phyloP scores from a whole-genome alignment of 2,797 vertebrate genomes.

The Geotrypetes seraphini region DNA sequence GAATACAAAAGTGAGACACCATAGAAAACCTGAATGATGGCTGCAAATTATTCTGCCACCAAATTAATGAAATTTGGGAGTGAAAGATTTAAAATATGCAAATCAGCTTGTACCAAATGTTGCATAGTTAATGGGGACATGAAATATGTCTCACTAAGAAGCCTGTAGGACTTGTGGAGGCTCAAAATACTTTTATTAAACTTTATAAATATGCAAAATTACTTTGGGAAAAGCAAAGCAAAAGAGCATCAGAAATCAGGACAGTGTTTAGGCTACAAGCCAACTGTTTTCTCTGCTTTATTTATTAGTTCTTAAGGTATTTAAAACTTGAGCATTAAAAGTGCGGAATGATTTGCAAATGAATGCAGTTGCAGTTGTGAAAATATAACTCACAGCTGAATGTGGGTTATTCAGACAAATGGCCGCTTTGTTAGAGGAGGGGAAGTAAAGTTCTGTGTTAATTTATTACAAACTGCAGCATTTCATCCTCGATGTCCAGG shows the following conservation, averaged over 20 bases:
- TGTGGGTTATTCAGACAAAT: slow-evolving; percentile 79
- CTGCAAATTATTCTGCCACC: slow-evolving; percentile 35
- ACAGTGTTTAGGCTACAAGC: slow-evolving; percentile 61
- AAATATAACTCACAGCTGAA: slow-evolving; percentile 87
- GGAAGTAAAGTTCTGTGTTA: slow-evolving; percentile 76
- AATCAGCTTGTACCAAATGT: slow-evolving; percentile 11
- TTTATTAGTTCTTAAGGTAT: slow-evolving; percentile 84
- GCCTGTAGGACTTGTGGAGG: too few species aligned
- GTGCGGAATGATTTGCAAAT: slow-evolving; percentile 87
- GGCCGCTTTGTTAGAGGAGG: slow-evolving; percentile 66
- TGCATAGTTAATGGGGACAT: slow-evolving; percentile 20
- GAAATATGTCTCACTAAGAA: slow-evolving; percentile 32
- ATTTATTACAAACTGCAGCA: slow-evolving; percentile 92
- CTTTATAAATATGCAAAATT: slow-evolving; percentile 40
- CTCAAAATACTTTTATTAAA: too few species aligned
- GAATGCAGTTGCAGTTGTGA: slow-evolving; percentile 86
- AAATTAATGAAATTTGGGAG: slow-evolving; percentile 20
- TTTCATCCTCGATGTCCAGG: slow-evolving; percentile 88
- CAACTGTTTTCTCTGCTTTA: slow-evolving; percentile 80
- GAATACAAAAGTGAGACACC: slow-evolving; percentile 31
- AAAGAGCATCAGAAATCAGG: slow-evolving; percentile 53
- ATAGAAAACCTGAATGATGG: slow-evolving; percentile 26
- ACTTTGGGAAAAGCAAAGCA: slow-evolving; percentile 39
- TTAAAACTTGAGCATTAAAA: slow-evolving; percentile 82
- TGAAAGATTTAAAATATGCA: slow-evolving; percentile 25